Evolutionary conservation across 2,888 invertebrate genomes (phyloP).

Genomic region (Cheilosia urbana): DNA sequence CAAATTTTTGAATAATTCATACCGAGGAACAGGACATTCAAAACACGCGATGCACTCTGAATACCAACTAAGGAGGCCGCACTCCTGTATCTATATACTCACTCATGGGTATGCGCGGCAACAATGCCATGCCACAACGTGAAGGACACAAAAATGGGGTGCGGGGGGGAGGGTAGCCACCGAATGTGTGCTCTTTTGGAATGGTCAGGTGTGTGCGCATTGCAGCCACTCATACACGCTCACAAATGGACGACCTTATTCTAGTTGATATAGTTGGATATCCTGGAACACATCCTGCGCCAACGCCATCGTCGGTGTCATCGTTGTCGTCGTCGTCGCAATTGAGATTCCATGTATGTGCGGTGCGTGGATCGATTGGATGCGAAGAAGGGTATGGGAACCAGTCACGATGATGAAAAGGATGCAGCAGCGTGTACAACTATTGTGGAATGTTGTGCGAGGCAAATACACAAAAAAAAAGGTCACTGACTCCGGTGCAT

Average conservation of each 20-base stretch:
- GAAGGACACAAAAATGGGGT: slow-evolving; percentile 38
- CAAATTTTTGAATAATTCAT: slow-evolving; percentile 84
- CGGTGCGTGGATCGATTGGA: slow-evolving; percentile 65
- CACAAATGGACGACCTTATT: slow-evolving; percentile 65
- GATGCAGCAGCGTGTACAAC: slow-evolving; percentile 46
- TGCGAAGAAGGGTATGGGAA: slow-evolving; percentile 31
- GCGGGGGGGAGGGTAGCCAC: slow-evolving; percentile 53
- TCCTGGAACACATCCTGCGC: slow-evolving; percentile 70
- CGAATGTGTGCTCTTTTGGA: slow-evolving; percentile 58
- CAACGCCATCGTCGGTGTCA: slow-evolving; percentile 24
- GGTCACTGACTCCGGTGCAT: slow-evolving; percentile 74
- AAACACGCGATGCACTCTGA: slow-evolving; percentile 84
- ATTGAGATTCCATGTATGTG: slow-evolving; percentile 67
- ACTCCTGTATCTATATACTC: slow-evolving; percentile 23
- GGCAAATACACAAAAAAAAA: slow-evolving; percentile 19
- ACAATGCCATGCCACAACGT: slow-evolving; percentile 17
- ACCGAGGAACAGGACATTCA: slow-evolving; percentile 83
- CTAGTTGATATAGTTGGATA: slow-evolving; percentile 35
- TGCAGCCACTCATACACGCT: slow-evolving; percentile 63
- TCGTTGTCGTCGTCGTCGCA: slow-evolving; percentile 37
- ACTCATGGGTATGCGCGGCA: slow-evolving; percentile 71
- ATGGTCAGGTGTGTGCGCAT: slow-evolving; percentile 76
- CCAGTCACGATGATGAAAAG: slow-evolving; percentile 46
- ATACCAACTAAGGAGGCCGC: slow-evolving; percentile 79
- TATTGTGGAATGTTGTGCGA: slow-evolving; percentile 58